A percentile compares a stretch with the other conserved stretches of the same genome.
These are phyloP conservation scores for Neoscelio sp. DNA, from an alignment of 2,888 invertebrate genomes.

Conservation along the genomic window DNA sequence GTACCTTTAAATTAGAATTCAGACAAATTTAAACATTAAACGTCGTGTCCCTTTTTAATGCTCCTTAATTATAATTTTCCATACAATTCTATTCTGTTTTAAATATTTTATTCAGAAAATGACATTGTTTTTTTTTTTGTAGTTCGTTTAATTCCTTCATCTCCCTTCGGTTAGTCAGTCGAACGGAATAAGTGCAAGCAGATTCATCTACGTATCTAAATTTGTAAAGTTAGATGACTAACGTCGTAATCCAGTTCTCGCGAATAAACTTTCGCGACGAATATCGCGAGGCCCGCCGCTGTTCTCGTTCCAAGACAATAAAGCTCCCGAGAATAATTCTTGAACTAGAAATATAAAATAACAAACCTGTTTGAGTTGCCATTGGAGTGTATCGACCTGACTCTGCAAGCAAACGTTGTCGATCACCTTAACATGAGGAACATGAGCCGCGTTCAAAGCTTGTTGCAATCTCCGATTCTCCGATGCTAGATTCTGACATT, in stretches of 20 bases:
- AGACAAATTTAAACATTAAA: no score
- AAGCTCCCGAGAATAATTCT: constrained; percentile 49
- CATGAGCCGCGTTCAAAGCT: constrained; percentile 76
- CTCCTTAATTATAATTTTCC: no score
- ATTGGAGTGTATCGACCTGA: constrained; percentile 88
- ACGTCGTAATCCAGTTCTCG: constrained; percentile 46
- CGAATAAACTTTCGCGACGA: constrained; percentile 55
- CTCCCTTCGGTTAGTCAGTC: no score
- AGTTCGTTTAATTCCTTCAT: no score
- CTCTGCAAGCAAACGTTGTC: constrained; percentile 87
- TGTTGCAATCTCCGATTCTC: constrained; percentile 82
- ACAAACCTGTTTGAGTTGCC: constrained; percentile 89
- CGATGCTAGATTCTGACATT: constrained; percentile 82
- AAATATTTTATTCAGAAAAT: no score
- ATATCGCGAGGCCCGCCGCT: constrained; percentile 34
- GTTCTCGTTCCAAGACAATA: constrained; percentile 53
- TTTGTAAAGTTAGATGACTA: constrained; percentile 23
- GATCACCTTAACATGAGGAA: constrained; percentile 83
- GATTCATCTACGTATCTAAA: constrained; percentile 37
- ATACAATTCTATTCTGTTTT: no score
- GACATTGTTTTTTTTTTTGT: constrained; percentile 1
- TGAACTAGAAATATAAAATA: constrained; percentile 63
- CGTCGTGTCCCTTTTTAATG: no score
- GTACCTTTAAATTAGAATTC: no score
- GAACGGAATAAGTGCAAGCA: not conserved